Evolutionary conservation across 2,797 vertebrate species (phyloP).

Genomic region (Dipus sagitta): DNA sequence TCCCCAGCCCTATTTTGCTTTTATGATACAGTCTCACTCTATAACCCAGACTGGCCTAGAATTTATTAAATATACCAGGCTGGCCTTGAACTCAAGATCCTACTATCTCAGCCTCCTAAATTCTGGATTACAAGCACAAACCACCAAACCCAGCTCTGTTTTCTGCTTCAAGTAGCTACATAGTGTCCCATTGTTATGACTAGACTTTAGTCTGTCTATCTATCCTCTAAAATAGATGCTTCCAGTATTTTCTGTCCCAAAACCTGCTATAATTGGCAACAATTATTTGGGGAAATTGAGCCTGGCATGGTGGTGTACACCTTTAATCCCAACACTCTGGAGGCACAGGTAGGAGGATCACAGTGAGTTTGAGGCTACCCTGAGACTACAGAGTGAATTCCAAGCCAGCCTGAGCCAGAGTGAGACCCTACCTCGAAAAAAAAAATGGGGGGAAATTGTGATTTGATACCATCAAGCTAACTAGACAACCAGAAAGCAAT

Average conservation of each 20-base stretch:
- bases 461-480: slow-evolving; percentile 24
- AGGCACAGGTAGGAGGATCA: no score
- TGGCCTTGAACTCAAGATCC: neutral
- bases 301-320: no score
- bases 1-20: neutral
- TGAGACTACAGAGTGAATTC: no score
- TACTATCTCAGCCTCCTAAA: neutral
- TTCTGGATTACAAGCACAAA: neutral
- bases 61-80: neutral
- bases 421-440: no score
- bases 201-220: neutral
- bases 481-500: neutral
- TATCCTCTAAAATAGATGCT: neutral
- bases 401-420: no score
- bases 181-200: neutral
- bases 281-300: neutral
- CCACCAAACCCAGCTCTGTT: neutral
- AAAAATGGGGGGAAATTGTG: no score
- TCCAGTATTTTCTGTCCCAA: neutral
- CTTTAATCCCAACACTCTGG: no score
- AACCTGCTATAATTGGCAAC: slow-evolving; percentile 19
- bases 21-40: neutral
- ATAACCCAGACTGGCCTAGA: neutral
- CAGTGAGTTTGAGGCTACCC: no score
- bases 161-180: neutral